Percentiles rank a stretch among this genome's conserved stretches.
phyloP scores from a whole-genome alignment of 2,113 vertebrate genomes.

The Mustelus asterias region DNA sequence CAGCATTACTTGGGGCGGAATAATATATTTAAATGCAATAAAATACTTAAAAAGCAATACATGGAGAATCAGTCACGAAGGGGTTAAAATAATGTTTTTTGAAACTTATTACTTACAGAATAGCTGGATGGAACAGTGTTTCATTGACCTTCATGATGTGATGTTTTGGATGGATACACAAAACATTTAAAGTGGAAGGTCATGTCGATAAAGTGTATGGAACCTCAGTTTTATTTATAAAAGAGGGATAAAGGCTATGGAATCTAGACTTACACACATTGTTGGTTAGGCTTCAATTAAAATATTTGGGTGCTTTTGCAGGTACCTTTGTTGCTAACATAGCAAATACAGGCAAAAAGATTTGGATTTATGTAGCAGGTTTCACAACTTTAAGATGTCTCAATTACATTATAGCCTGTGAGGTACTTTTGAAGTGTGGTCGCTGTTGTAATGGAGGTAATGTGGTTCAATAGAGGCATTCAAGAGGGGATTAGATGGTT shows the following conservation, averaged over 20 bases:
- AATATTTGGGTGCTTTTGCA: neutral
- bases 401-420: neutral
- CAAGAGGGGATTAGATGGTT: too few species aligned
- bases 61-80: neutral
- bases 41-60: neutral
- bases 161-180: neutral
- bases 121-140: constrained; percentile 11
- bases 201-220: neutral
- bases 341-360: neutral
- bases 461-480: too few species aligned
- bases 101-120: neutral
- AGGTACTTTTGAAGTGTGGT: neutral
- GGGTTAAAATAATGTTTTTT: neutral
- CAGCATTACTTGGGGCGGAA: neutral
- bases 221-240: neutral
- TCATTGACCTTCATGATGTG: neutral
- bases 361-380: neutral
- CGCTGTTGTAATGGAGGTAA: neutral
- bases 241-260: neutral
- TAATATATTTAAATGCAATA: neutral
- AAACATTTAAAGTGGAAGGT: neutral
- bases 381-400: neutral
- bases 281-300: constrained; percentile 10
- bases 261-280: neutral
- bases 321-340: neutral